These are phyloP conservation scores for Lithophane leautieri DNA, from an alignment of 2,888 invertebrate genomes.

Conservation along the genomic window DNA sequence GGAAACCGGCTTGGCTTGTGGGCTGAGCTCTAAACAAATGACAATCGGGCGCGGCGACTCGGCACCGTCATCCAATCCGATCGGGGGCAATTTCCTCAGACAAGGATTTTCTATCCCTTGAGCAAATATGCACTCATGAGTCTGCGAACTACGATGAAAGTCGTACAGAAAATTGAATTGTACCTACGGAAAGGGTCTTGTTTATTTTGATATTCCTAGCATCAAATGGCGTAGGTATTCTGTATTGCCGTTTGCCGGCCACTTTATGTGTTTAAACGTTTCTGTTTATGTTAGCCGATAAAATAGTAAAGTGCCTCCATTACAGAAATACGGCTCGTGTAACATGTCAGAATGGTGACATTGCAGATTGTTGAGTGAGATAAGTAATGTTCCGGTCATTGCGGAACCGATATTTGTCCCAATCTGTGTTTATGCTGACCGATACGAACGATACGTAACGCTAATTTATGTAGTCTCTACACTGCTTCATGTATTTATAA, in stretches of 20 bases:
- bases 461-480: conserved; percentile 24
- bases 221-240: conserved; percentile 57
- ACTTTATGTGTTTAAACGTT: conserved; percentile 63
- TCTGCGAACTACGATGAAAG: conserved; percentile 77
- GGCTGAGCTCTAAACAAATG: conserved; percentile 78
- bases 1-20: conserved; percentile 66
- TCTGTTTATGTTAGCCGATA: conserved; percentile 60
- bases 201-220: conserved; percentile 68
- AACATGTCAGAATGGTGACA: conserved; percentile 49
- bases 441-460: conserved; percentile 6
- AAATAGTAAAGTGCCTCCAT: conserved; percentile 60
- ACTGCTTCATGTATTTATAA: not conserved
- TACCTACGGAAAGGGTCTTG: conserved; percentile 75
- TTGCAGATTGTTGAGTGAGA: conserved; percentile 49
- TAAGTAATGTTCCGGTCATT: conserved; percentile 45
- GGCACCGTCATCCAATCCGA: conserved; percentile 80
- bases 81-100: conserved; percentile 83
- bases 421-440: conserved; percentile 36
- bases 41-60: conserved; percentile 74
- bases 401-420: conserved; percentile 46
- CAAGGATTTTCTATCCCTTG: conserved; percentile 83
- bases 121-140: conserved; percentile 84
- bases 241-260: conserved; percentile 49
- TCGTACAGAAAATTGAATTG: conserved; percentile 83
- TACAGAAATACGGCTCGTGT: conserved; percentile 43